Base-by-base conservation (phyloP, 2,113 vertebrate genomes). In the Lutjanus erythropterus region DNA sequence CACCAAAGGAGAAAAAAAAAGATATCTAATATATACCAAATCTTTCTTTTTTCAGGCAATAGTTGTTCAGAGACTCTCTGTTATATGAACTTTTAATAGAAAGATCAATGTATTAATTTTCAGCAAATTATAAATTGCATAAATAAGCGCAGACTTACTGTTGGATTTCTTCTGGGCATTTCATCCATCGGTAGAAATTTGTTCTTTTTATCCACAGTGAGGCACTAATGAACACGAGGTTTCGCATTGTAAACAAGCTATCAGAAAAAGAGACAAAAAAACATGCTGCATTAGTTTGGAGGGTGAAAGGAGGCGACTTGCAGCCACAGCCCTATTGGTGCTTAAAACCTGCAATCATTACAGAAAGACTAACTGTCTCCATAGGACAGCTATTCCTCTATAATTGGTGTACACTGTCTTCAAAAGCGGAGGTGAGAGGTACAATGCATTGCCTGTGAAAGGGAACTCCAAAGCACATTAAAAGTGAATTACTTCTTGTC, bases 391-490 rank as follows among this genome's bases (percentile, higher is more conserved):
- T 89, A 92, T 93, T 93, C 91, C 92, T 66, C 90, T 91, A 83
- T 95, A 94, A 95, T 94, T 95, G 93, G 94, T 92, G 92, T 92
- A 94, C 90, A 94, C 91, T 91, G 92, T 81, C 93, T 93, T 94
- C 89, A 94, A 92, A 93, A 94, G 94, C 91, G 87, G 92, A 93
- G 89, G 92, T 92, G 87, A 91, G 92, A 91, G 71, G 65, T 85
- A 95, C 95, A 95, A 96, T 91, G 82, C 87, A 16, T 68, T 78
- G 80, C 87, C 81, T 76, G 91, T 95, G 91, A 95, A 95, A 94
- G 92, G 93, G 85, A 94, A 86, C 93, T 93, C 92, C 85, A 92
- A 89, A 93, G 94, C 95, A 95, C 94, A 95, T 96, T 95, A 96
- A 95, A 95, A 92, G 91, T 90, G 93, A 95, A 95, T 95, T 94